These are phyloP conservation scores for Geotrupes spiniger DNA, from an alignment of 2,888 invertebrate genomes.

Conservation along the genomic window DNA sequence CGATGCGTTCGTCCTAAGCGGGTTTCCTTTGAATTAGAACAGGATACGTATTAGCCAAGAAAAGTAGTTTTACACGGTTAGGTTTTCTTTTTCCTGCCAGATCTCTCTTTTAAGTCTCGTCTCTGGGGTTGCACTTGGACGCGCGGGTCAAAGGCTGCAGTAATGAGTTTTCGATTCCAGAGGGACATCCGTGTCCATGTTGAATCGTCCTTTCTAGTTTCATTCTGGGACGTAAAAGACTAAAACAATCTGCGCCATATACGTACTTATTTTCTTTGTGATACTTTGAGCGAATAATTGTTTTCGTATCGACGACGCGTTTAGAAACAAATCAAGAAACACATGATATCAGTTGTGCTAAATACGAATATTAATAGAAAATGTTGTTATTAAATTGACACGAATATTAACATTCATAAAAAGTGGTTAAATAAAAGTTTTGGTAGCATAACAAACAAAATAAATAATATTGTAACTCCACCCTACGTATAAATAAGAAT, in stretches of 20 bases:
- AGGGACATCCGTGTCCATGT: constrained; percentile 30
- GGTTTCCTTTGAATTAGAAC: constrained; percentile 4
- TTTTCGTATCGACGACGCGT: no score
- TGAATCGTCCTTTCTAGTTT: constrained; percentile 4
- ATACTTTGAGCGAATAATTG: no score
- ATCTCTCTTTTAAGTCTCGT: constrained; percentile 41
- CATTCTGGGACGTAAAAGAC: background rate
- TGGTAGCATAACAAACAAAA: no score
- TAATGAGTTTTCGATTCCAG: constrained; percentile 51
- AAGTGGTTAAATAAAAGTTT: no score
- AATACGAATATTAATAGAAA: no score
- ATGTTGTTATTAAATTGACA: no score
- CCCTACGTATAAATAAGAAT: background rate
- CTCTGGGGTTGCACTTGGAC: constrained; percentile 42
- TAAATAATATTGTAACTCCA: background rate
- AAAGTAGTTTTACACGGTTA: constrained; percentile 15
- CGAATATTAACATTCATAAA: no score
- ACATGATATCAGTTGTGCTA: no score
- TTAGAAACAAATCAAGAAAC: no score
- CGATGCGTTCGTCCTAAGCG: no score
- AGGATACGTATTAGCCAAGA: constrained; percentile 1
- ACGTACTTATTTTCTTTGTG: no score
- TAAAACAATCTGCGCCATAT: no score
- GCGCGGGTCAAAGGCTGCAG: constrained; percentile 49
- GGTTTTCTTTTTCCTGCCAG: constrained; percentile 27